Evolutionary conservation across 2,888 invertebrate species (phyloP).

Genomic region (Phrixothrix hirtus): DNA sequence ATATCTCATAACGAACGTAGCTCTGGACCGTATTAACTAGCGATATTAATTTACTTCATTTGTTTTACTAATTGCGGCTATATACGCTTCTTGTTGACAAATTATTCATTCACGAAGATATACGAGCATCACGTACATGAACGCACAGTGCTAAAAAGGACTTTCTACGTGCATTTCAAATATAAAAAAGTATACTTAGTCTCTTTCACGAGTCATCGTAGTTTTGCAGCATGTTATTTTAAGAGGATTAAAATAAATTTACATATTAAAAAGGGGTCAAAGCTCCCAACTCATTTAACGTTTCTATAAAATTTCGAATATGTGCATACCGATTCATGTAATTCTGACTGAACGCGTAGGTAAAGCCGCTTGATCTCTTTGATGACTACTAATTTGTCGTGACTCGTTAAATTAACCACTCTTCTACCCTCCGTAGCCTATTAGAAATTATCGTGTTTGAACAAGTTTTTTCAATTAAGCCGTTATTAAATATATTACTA

Average conservation of each 20-base stretch:
- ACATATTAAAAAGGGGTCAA: background rate
- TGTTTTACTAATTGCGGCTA: conserved; percentile 40
- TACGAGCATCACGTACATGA: conserved; percentile 21
- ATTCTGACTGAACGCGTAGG: conserved; percentile 10
- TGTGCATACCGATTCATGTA: background rate
- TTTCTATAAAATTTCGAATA: background rate
- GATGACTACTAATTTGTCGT: conserved; percentile 27
- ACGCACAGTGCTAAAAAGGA: background rate
- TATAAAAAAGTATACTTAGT: no score
- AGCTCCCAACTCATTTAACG: background rate
- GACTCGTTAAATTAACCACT: no score
- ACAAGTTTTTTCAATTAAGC: no score
- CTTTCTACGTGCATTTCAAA: background rate
- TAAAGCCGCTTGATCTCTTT: conserved; percentile 21
- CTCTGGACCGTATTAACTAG: conserved; percentile 42
- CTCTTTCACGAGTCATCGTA: no score
- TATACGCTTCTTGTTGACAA: conserved; percentile 31
- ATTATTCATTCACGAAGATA: conserved; percentile 31
- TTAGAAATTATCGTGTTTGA: no score
- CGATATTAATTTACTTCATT: conserved; percentile 46
- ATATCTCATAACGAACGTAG: conserved; percentile 43
- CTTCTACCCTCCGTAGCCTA: no score
- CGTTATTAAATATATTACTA: no score
- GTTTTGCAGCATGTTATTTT: no score
- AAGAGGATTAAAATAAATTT: background rate